Evolutionary conservation across 2,113 vertebrate genomes (phyloP).

Genomic region (Dasyornis broadbenti): DNA sequence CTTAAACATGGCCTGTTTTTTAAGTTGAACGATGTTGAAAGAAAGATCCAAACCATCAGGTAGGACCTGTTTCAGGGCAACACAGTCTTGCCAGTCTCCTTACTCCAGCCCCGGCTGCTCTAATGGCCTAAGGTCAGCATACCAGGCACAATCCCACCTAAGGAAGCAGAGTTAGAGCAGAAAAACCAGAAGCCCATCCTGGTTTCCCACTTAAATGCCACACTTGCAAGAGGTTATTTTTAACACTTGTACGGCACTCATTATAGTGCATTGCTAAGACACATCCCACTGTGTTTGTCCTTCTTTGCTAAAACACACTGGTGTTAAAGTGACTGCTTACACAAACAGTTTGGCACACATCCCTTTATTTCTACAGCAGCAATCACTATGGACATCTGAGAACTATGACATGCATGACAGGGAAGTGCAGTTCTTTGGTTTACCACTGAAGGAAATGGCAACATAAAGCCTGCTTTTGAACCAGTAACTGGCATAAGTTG

Average conservation of each 20-base stretch:
- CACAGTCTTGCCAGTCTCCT: not conserved
- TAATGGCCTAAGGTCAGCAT: not conserved
- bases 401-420: not conserved
- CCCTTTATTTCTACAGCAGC: not conserved
- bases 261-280: rapidly evolving
- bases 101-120: not conserved
- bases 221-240: not conserved
- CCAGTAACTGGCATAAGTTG: not conserved
- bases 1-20: not conserved
- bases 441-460: not conserved
- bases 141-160: not conserved
- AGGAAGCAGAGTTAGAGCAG: not conserved
- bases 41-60: conserved; percentile 11
- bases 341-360: not conserved
- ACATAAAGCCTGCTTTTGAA: not conserved
- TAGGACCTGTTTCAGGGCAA: conserved; percentile 20
- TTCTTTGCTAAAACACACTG: not conserved
- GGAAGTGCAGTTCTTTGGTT: not conserved
- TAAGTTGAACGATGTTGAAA: not conserved
- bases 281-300: not conserved
- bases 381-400: rapidly evolving
- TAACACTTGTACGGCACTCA: not conserved
- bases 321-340: rapidly evolving
- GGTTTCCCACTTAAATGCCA: not conserved
- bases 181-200: not conserved